Evolutionary conservation across 1,140 invertebrate species (phyloP), one percentile per base, ranked within the genome.

Genomic region (Plutomurus gul): DNA sequence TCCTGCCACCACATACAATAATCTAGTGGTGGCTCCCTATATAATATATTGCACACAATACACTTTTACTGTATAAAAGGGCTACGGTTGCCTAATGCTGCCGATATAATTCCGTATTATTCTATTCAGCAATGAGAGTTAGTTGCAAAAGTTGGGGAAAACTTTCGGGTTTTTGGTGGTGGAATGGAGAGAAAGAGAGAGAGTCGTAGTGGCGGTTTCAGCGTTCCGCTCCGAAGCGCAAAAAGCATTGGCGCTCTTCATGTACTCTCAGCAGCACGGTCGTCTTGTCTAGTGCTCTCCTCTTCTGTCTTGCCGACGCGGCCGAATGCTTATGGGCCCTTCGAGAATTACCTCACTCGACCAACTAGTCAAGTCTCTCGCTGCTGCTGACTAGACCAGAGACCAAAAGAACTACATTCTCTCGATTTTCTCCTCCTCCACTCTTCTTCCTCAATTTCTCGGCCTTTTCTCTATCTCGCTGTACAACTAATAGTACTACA

Each of bases 161-260:
- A 73, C 20, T 73, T 73, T n/a, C n/a, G 36, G 22, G 71, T 77
- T 46, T 70, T 72, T 60, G 36, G 70, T 49, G 5, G 49, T n/a
- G n/a, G n/a, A n/a, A n/a, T n/a, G n/a, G n/a, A n/a, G n/a, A n/a
- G n/a, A n/a, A n/a, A n/a, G n/a, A n/a, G n/a, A n/a, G n/a, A n/a
- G n/a, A n/a, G 39, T 43, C 39, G 39, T 65, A 16, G 56, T 77
- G 39, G 79, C 43, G 79, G 79, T 80, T 80, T 46, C 27, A 47
- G 39, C 75, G 79, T 80, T 80, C 79, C 79, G 79, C 74, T 76
- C 46, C 43, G 65, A 56, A 80, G 79, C 51, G 74, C 79, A 80
- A 80, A 80, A 80, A 80, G 79, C 79, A 80, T 80, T 80, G 60
- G 56, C 46, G 36, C 70, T 72, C 70, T 18, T 43, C 36, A 13